Conservation (phyloP, 2,888 invertebrate genomes). For the Opisthograptis luteolata region DNA sequence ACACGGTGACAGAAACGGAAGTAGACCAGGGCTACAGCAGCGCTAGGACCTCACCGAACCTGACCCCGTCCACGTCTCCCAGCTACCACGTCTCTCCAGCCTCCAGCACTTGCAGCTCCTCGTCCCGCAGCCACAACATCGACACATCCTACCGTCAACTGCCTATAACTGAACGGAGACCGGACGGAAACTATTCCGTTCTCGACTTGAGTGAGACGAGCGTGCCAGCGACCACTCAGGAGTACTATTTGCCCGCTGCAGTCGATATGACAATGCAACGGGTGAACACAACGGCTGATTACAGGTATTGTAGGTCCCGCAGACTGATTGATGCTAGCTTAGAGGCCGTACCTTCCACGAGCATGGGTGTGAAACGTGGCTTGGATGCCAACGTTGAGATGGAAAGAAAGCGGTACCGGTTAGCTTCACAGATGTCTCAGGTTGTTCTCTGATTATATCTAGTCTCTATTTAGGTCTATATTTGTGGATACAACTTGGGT, state of each 20-base stretch:
- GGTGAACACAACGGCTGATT: constrained; percentile 52
- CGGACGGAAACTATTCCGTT: constrained; percentile 50
- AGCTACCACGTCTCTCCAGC: constrained; percentile 59
- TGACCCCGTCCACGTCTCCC: constrained; percentile 67
- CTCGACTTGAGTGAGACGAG: constrained; percentile 56
- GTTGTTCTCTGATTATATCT: constrained; percentile 71
- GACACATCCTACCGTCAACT: constrained; percentile 54
- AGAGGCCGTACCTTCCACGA: constrained; percentile 57
- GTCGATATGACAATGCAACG: constrained; percentile 62
- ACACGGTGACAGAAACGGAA: constrained; percentile 56
- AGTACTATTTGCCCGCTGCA: constrained; percentile 57
- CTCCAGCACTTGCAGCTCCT: constrained; percentile 59
- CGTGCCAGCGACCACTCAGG: constrained; percentile 38
- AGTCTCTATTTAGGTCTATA: constrained; percentile 48
- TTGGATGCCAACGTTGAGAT: constrained; percentile 61
- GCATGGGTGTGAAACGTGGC: constrained; percentile 69
- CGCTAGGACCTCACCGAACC: constrained; percentile 66
- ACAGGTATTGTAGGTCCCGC: constrained; percentile 62
- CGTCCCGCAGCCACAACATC: constrained; percentile 50
- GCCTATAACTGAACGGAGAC: constrained; percentile 30
- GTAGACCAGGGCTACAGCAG: constrained; percentile 74
- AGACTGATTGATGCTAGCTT: constrained; percentile 68
- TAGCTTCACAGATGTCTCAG: constrained; percentile 69
- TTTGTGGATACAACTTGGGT: constrained; percentile 35
- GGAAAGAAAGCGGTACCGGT: constrained; percentile 68